Conservation (phyloP, 2,113 vertebrate species). For the Alethe diademata region DNA sequence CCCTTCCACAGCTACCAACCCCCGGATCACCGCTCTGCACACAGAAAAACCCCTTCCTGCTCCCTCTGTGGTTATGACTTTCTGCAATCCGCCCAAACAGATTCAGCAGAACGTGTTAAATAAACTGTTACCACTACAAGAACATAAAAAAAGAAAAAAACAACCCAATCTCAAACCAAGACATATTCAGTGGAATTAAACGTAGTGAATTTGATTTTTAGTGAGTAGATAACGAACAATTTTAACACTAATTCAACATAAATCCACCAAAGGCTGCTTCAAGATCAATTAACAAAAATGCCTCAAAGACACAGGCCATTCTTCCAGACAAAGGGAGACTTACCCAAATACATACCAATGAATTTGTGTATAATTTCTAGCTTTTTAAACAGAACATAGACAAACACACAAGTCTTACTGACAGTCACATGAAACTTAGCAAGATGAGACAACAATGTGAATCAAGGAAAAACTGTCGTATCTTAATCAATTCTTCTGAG, state of each 20-base stretch:
- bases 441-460: background rate
- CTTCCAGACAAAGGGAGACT: background rate
- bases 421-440: background rate
- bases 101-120: background rate
- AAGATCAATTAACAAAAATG: background rate
- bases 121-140: background rate
- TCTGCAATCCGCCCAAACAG: background rate
- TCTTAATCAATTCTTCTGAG: background rate
- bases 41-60: background rate
- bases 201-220: background rate
- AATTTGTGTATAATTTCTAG: background rate
- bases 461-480: background rate
- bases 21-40: background rate
- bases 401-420: background rate
- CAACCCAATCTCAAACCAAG: background rate
- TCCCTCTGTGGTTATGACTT: background rate
- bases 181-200: background rate
- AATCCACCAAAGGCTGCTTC: background rate
- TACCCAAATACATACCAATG: background rate
- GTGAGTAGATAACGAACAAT: background rate
- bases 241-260: background rate
- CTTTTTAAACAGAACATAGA: background rate
- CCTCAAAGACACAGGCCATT: background rate
- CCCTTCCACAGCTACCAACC: background rate
- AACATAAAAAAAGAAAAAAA: background rate